Base-by-base conservation (phyloP, 2,113 vertebrate species). In the Fregetta grallaria region DNA sequence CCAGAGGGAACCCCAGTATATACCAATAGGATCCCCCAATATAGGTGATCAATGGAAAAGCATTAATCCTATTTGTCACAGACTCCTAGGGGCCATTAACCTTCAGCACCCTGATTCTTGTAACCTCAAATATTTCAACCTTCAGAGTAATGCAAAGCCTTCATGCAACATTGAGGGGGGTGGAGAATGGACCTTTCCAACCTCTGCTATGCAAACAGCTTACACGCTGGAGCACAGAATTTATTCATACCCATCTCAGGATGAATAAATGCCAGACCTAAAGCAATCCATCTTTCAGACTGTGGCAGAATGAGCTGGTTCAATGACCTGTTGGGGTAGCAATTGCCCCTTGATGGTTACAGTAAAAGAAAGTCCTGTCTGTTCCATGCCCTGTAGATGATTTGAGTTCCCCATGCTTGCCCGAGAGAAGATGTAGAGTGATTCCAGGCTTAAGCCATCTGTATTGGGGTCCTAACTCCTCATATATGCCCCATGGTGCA, bases 261-360 rank as follows among this genome's bases (percentile, higher is more conserved):
- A 84, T 10, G 50, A 95, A 86, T 70, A 92, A 77, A 62, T 34
- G 47, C 26, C 62, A 87, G 87, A 94, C 72, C 40, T 67, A 75
- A 86, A 96, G 86, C 88, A 86, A 89, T 62, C 65, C 38, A 61
- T 94, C 76, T 80, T 84, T 89, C 73, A 78, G 49, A 58, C 47
- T 55, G 32, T 63, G 61, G 61, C 80, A 97, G 62, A 89, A 67
- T 4, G 34, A 92, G 53, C 70, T 91, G 84, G n/a, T 86, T 96
- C 59, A 84, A 11, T 89, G 92, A 94, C 91, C 80, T 95, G 26
- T 45, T 79, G 49, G 89, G 42, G 62, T 38, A 91, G 84, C 80
- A 87, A 81, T 17, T 91, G 88, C 49, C 70, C 86, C 61, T 82
- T 93, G 76, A 94, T 68, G 61, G n/a, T 71, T 91, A 87, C 59